These are phyloP conservation scores for Megalurothrips usitatus DNA, from an alignment of 2,888 invertebrate species.

Conservation along the genomic window DNA sequence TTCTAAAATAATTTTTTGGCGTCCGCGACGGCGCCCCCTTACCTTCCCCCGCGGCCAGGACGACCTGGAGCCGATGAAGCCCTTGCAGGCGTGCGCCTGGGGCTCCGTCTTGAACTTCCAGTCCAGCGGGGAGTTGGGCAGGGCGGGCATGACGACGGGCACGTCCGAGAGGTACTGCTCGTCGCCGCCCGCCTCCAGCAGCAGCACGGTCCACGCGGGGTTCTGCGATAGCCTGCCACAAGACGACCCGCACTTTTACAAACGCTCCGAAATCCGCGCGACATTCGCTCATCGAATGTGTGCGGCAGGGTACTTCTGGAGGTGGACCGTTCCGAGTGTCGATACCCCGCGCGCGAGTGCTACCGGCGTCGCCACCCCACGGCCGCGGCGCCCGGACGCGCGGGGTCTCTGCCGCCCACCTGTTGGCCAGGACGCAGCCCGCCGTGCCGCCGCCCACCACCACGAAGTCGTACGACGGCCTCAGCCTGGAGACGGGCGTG, in stretches of 20 bases:
- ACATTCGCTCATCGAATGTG: no score
- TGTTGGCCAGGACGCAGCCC: conserved; percentile 71
- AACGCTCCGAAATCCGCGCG: no score
- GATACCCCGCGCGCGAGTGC: no score
- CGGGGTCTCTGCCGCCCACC: conserved; percentile 38
- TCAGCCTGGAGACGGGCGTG: conserved; percentile 52
- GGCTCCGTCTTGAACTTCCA: conserved; percentile 79
- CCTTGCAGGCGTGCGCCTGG: conserved; percentile 54
- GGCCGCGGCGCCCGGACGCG: no score
- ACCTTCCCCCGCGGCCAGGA: conserved; percentile 52
- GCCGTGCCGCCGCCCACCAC: conserved; percentile 79
- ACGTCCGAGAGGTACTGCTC: conserved; percentile 68
- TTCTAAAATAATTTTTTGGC: no score
- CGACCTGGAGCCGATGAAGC: conserved; percentile 44
- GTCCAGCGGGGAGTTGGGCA: conserved; percentile 70
- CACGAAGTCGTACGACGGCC: conserved; percentile 69
- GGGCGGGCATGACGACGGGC: conserved; percentile 63
- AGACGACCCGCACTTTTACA: conserved; percentile 32
- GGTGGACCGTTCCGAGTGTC: no score
- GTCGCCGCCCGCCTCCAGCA: conserved; percentile 77
- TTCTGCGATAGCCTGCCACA: conserved; percentile 66
- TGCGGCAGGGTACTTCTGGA: no score
- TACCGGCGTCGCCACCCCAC: no score
- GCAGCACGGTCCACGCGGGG: conserved; percentile 61
- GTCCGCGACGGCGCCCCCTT: not conserved